Evolutionary conservation across 1,140 invertebrate species (phyloP).

Genomic region (Penaeus vannamei): DNA sequence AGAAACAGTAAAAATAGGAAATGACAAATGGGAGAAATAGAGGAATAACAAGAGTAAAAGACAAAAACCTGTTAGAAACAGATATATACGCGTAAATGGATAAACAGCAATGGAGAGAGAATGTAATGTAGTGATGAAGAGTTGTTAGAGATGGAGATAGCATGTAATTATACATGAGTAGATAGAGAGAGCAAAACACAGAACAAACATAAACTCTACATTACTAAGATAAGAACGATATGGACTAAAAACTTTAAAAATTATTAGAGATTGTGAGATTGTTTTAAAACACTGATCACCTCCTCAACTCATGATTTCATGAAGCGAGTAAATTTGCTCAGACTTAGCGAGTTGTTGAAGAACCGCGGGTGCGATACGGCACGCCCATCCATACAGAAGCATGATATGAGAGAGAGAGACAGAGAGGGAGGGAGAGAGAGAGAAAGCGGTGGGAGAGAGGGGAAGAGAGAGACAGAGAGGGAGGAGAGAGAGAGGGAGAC

Average conservation of each 20-base stretch:
- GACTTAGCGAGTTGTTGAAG: no score
- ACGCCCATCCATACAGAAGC: no score
- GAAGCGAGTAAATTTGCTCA: no score
- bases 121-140: neutral
- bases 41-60: neutral
- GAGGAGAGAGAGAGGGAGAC: neutral
- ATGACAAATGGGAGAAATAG: neutral
- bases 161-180: no score
- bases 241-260: neutral
- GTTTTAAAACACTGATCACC: slow-evolving; percentile 8
- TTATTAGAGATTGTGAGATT: neutral
- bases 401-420: no score
- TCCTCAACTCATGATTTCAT: neutral
- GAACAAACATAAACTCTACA: no score
- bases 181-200: neutral
- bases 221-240: no score
- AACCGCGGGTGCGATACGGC: no score
- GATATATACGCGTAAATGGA: neutral
- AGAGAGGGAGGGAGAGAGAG: no score
- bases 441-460: neutral
- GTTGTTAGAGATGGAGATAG: neutral
- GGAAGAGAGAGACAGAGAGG: no score
- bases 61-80: neutral
- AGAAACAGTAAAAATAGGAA: neutral
- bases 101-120: neutral